Conservation (phyloP, 1,140 invertebrate species). For the Hermetia illucens region DNA sequence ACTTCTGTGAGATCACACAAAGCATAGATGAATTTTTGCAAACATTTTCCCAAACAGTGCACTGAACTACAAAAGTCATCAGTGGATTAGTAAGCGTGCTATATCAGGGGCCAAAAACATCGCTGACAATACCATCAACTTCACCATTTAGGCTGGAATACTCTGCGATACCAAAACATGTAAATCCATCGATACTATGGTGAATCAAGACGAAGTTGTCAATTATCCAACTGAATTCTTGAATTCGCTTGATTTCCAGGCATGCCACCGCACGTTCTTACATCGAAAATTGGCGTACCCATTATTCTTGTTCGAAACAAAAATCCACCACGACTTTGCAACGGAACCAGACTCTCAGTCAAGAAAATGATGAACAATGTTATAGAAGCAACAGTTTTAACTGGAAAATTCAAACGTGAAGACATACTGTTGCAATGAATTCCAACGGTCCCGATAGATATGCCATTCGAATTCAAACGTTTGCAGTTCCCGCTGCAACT, state of each 20-base stretch:
- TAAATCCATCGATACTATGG: constrained; percentile 24
- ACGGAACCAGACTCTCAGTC: constrained; percentile 13
- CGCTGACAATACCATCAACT: constrained; percentile 22
- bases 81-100: constrained; percentile 17
- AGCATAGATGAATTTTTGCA: constrained; percentile 23
- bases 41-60: constrained; percentile 24
- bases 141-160: constrained; percentile 16
- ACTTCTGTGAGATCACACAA: constrained; percentile 14
- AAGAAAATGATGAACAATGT: constrained; percentile 28
- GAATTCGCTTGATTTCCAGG: constrained; percentile 26
- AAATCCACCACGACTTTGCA: background rate
- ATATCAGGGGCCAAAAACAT: constrained; percentile 21
- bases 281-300: background rate
- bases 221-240: constrained; percentile 31
- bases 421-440: constrained; percentile 21
- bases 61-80: constrained; percentile 25
- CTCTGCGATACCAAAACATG: constrained; percentile 16
- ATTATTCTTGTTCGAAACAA: background rate
- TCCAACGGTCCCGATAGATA: constrained; percentile 19
- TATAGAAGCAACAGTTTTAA: constrained; percentile 32
- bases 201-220: constrained; percentile 20
- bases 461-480: constrained; percentile 27
- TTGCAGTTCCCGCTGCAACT: too few relatives aligned
- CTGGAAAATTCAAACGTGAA: constrained; percentile 16
- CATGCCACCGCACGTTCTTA: constrained; percentile 24